Conservation (phyloP, 2,888 invertebrate genomes). For the Brenthis ino region DNA sequence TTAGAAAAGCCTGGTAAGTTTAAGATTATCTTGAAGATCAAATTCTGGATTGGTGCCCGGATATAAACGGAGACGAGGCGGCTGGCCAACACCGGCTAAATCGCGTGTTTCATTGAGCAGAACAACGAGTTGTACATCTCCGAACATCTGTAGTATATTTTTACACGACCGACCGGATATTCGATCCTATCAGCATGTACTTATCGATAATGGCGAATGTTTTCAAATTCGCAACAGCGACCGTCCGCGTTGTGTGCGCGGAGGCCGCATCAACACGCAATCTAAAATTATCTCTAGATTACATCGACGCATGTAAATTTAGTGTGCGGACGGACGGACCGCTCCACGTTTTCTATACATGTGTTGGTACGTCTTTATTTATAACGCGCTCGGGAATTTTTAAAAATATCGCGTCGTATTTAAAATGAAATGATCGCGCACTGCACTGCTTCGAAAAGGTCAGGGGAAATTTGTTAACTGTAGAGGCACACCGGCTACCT, state of each 20-base stretch:
- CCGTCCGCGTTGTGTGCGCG: slow-evolving; percentile 42
- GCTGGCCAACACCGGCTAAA: slow-evolving; percentile 8
- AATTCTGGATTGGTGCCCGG: slow-evolving; percentile 24
- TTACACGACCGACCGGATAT: slow-evolving; percentile 39
- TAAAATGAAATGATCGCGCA: slow-evolving; percentile 59
- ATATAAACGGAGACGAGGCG: slow-evolving; percentile 23
- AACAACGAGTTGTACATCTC: slow-evolving; percentile 19
- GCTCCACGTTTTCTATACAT: slow-evolving; percentile 43
- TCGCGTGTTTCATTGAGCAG: slow-evolving; percentile 27
- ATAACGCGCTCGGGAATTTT: slow-evolving; percentile 52
- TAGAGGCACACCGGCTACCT: slow-evolving; percentile 10
- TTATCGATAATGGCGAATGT: slow-evolving; percentile 39
- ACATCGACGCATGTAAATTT: slow-evolving; percentile 59
- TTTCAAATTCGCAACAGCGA: slow-evolving; percentile 40
- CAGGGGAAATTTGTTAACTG: slow-evolving; percentile 57
- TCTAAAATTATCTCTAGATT: slow-evolving; percentile 61
- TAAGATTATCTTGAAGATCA: neutral
- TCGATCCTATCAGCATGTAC: slow-evolving; percentile 39
- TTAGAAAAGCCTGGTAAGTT: neutral
- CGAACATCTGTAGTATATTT: slow-evolving; percentile 28
- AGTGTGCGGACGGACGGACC: slow-evolving; percentile 53
- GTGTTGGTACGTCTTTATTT: slow-evolving; percentile 50
- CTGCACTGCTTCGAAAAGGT: slow-evolving; percentile 67
- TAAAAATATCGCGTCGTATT: slow-evolving; percentile 53
- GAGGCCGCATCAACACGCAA: slow-evolving; percentile 59